Base-by-base conservation (phyloP, 2,888 invertebrate species). In the Amaurobius ferox region DNA sequence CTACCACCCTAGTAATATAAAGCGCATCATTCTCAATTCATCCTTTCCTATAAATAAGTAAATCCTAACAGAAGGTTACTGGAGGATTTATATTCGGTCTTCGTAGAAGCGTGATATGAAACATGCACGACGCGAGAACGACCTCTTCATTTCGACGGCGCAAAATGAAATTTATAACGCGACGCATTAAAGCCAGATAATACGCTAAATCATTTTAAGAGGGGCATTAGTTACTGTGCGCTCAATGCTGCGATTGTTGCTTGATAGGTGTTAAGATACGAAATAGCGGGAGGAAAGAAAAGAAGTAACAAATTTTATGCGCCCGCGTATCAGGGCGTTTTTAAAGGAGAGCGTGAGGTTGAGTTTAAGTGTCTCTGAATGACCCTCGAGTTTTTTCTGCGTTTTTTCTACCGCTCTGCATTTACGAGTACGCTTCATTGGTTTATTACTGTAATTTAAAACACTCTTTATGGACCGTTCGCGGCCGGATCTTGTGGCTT, bases 171-270 rank as follows among this genome's bases (percentile, higher is more conserved):
- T 71, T 83, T 83, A 83, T 64, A 48, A 19, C 70, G 32, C 28
- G 70, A 44, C 23, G 35, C 28, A 28, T 32, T 71, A 26, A 32
- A n/a, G 30, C 16, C 19, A 35, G 39, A 32, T 61, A 62, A 48
- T 64, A 19, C 70, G n/a, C 48, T 83, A 83, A 83, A 83, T 83
- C 81, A 83, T 70, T 74, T 70, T 76, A 83, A 83, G 81, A 83
- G 81, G n/a, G 40, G 64, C 81, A 76, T 83, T 83, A 48, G 76
- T 83, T 76, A 71, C 39, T 29, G 29, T 28, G 16, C 29, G 35
- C 64, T 73, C 48, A 72, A 67, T 66, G 73, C 64, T 29, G 70
- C 28, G 70, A 76, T 76, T 70, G 76, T 74, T 44, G 70, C 70
- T n/a, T 70, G 76, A 70, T 83, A 83, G 79, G 79, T 79, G 79